Base-by-base conservation (phyloP, 2,888 invertebrate genomes). In the Mythimna loreyi region DNA sequence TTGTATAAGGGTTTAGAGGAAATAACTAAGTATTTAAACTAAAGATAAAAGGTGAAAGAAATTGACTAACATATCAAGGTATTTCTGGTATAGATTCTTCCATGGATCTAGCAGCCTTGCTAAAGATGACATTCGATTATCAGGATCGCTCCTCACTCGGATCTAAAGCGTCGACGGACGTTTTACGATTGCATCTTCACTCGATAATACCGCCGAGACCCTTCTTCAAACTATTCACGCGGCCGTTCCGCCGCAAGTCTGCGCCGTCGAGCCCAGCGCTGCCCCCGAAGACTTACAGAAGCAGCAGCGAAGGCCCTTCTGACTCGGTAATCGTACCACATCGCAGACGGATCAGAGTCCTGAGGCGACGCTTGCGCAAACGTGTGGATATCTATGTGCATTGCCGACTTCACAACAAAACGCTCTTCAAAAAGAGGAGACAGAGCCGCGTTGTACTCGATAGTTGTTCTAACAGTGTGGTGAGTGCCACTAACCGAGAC, bases 181-280 rank as follows among this genome's bases (percentile, higher is more conserved):
- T 93, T 78, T 91, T 96, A 86, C 96, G 96, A 90, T 94, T 96
- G 86, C 96, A 96, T 78, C 96, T 97, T 75, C 96, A 96, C 86
- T 96, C 96, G 62, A 95, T 96, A 86, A 92, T 96, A 82, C 96
- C 96, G 55, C 96, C 96, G 88, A 92, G 94, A 90, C 96, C 96
- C 83, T 96, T 97, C 92, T 97, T 97, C 90, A 96, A 96, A 91
- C 93, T 97, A 87, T 96, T 97, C 84, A 96, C 96, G 80, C 96
- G 97, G 85, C 97, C 97, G 50, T 97, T 97, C 91, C 95, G 97
- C 78, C 97, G 97, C 92, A 97, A 97, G 92, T 97, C 97, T 47
- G 97, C 96, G 33, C 97, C 97, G 8, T 96, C 97, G 72, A 97
- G 97, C 79, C 97, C 97, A 3, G 96, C 97, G 53, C 93, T 97